These are phyloP conservation scores for Nilaparvata lugens DNA, from an alignment of 1,140 invertebrate species.

Conservation along the genomic window DNA sequence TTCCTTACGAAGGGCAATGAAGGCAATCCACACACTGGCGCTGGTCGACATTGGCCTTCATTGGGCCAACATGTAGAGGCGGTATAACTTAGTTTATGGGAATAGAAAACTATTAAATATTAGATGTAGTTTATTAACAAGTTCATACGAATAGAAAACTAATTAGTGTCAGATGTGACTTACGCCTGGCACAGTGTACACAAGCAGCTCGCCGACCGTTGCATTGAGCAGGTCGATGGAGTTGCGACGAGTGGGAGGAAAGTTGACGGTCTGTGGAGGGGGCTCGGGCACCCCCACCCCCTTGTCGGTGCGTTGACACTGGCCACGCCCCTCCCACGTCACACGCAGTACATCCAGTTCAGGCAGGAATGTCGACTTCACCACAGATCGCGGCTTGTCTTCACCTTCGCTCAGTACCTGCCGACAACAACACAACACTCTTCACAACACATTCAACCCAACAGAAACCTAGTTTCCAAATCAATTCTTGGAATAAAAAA, in stretches of 20 bases:
- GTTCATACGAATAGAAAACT: too few relatives aligned
- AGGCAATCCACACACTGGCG: too few relatives aligned
- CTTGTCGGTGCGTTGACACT: constrained; percentile 36
- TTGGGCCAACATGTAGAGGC: too few relatives aligned
- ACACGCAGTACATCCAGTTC: constrained; percentile 47
- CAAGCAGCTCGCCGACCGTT: constrained; percentile 62
- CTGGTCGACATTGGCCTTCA: too few relatives aligned
- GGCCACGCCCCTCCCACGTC: constrained; percentile 47
- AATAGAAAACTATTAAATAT: not conserved
- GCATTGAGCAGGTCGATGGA: constrained; percentile 76
- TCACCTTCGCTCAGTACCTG: constrained; percentile 13
- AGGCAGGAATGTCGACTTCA: not conserved
- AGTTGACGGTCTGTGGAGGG: constrained; percentile 49
- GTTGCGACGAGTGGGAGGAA: constrained; percentile 65
- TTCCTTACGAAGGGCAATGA: too few relatives aligned
- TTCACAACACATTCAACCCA: not conserved
- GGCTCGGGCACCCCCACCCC: constrained; percentile 35
- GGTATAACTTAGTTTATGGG: too few relatives aligned
- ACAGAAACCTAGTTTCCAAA: not conserved
- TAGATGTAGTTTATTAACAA: not conserved
- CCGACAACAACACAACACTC: not conserved
- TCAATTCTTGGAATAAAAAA: constrained; percentile 9
- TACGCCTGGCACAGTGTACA: constrained; percentile 69
- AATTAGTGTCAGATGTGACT: constrained; percentile 32
- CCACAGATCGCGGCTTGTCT: not conserved